Conservation (phyloP, 2,888 invertebrate genomes). For the Andrena bucephala region DNA sequence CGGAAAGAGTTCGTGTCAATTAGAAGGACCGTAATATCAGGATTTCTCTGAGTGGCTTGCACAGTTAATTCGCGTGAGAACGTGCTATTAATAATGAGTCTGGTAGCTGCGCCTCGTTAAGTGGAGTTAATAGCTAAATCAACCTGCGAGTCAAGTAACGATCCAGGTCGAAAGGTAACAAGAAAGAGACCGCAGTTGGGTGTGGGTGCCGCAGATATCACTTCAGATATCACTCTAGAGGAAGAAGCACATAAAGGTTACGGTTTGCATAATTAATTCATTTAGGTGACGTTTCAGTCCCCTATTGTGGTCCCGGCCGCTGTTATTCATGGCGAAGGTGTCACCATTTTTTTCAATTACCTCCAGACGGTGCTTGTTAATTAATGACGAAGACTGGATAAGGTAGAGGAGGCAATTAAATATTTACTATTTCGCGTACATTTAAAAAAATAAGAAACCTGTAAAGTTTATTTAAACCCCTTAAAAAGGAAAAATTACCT, state of each 20-base stretch:
- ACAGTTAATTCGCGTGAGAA: constrained; percentile 64
- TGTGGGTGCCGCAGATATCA: constrained; percentile 46
- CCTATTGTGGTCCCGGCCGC: background rate
- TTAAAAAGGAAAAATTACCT: no score
- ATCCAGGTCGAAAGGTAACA: constrained; percentile 34
- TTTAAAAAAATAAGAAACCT: background rate
- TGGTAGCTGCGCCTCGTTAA: constrained; percentile 62
- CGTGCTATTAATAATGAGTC: constrained; percentile 63
- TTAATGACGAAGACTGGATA: background rate
- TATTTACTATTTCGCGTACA: background rate
- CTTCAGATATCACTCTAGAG: constrained; percentile 22
- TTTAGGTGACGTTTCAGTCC: constrained; percentile 7
- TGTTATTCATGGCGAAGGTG: background rate
- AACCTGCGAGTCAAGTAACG: constrained; percentile 55
- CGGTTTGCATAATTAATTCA: constrained; percentile 62
- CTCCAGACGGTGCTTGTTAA: background rate
- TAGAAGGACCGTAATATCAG: constrained; percentile 48
- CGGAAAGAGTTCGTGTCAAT: constrained; percentile 57
- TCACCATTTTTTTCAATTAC: background rate
- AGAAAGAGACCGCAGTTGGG: constrained; percentile 45
- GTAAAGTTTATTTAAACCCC: background rate
- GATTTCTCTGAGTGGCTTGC: constrained; percentile 36
- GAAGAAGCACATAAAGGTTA: constrained; percentile 58
- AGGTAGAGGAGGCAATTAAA: background rate
- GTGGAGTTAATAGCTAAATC: constrained; percentile 62